Percentiles rank a stretch among this genome's conserved stretches.
These are phyloP conservation scores for Enteromius fasciolatus DNA, from an alignment of 2,797 vertebrate genomes.

Conservation along the genomic window DNA sequence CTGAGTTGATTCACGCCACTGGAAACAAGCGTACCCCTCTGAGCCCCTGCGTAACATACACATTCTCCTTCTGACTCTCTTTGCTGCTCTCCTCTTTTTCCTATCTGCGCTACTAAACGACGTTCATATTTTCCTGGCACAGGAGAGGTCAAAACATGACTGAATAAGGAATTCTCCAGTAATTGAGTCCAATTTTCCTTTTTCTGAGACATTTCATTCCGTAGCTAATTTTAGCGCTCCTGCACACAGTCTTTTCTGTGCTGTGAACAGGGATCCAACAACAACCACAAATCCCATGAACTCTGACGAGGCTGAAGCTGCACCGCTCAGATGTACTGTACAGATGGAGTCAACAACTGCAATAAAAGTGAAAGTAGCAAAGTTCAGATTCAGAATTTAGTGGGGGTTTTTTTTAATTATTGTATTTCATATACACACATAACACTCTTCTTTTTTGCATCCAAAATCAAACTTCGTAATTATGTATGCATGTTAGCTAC, in stretches of 20 bases:
- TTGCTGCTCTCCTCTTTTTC: slow-evolving; percentile 27
- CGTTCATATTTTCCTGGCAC: slow-evolving; percentile 62
- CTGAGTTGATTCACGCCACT: slow-evolving; percentile 43
- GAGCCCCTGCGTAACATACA: slow-evolving; percentile 40
- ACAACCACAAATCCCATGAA: slow-evolving; percentile 50
- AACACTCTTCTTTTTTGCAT: background rate
- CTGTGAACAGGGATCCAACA: slow-evolving; percentile 48
- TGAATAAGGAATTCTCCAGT: slow-evolving; percentile 58
- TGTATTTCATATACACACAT: background rate
- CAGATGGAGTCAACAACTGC: background rate
- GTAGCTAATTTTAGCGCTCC: slow-evolving; percentile 55
- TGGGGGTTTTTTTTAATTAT: background rate
- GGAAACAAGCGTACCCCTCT: slow-evolving; percentile 46
- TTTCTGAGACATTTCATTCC: slow-evolving; percentile 58
- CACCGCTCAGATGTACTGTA: slow-evolving; percentile 14
- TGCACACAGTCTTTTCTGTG: slow-evolving; percentile 25
- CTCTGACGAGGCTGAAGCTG: slow-evolving; percentile 11
- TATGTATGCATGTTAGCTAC: background rate
- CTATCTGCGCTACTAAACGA: slow-evolving; percentile 45
- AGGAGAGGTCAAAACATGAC: slow-evolving; percentile 60
- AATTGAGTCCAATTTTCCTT: slow-evolving; percentile 62
- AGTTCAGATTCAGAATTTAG: background rate
- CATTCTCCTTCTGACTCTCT: slow-evolving; percentile 28
- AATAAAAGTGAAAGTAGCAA: background rate
- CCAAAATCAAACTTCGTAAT: background rate